Conservation (phyloP, 2,797 vertebrate genomes). For the Rhincodon typus region DNA sequence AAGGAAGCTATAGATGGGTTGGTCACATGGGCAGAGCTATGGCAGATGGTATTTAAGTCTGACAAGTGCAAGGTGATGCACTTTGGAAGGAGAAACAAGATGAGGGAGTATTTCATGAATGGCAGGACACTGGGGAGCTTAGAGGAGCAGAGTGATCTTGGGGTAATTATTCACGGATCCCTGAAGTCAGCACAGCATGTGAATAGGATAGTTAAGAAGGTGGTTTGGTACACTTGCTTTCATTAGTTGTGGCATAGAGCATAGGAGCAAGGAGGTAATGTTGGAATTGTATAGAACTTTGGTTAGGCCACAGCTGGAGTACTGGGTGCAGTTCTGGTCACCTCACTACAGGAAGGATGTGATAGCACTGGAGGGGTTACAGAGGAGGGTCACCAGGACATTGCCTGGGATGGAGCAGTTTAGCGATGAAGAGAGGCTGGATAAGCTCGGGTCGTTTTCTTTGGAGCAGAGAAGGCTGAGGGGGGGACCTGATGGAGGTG, state of each 20-base stretch:
- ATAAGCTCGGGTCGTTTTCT: background rate
- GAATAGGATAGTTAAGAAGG: background rate
- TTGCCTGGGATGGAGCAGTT: background rate
- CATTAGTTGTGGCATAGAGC: background rate
- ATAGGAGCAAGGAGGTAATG: background rate
- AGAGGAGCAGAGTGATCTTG: no score
- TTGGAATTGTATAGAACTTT: background rate
- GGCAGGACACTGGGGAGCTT: no score
- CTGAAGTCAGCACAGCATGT: background rate
- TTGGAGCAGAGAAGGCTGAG: background rate
- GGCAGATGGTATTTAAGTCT: no score
- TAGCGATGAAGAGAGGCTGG: background rate
- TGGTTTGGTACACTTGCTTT: background rate
- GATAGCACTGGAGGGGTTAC: background rate
- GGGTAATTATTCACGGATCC: background rate
- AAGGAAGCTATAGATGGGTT: no score
- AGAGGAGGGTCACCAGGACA: background rate
- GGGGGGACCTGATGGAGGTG: background rate
- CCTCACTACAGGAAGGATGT: background rate
- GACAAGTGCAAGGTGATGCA: no score
- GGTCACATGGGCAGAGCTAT: no score
- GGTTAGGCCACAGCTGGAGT: background rate
- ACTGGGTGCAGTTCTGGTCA: background rate
- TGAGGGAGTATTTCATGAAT: no score
- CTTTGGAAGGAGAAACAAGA: no score